Conservation (phyloP, 2,888 invertebrate genomes). For the Noctua comes region DNA sequence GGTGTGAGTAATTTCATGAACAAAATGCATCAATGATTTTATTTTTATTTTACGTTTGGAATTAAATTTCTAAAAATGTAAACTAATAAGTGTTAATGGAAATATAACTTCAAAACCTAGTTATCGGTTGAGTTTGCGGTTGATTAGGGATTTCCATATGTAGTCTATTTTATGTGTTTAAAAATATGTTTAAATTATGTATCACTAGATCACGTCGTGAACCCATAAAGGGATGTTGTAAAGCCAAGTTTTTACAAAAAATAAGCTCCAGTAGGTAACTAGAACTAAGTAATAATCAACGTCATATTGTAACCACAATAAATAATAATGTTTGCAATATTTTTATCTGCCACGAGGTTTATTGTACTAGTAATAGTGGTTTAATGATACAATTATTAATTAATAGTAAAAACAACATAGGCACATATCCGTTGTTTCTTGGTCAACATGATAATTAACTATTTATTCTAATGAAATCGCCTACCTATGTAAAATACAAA, state of each 20-base stretch:
- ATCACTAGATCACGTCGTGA: neutral
- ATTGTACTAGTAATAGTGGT: slow-evolving; percentile 3
- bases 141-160: neutral
- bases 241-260: neutral
- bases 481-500: neutral
- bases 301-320: slow-evolving; percentile 17
- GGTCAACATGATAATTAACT: slow-evolving; percentile 1
- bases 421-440: neutral
- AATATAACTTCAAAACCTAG: neutral
- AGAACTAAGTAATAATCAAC: neutral
- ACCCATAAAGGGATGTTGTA: neutral
- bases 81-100: neutral
- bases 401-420: slow-evolving; percentile 11
- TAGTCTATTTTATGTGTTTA: neutral
- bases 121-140: neutral
- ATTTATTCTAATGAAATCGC: neutral
- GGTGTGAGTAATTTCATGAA: neutral
- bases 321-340: slow-evolving; percentile 24
- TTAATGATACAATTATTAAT: slow-evolving; percentile 2
- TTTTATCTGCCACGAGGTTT: slow-evolving; percentile 17
- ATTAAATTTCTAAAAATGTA: neutral
- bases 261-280: neutral
- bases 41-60: neutral
- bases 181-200: neutral
- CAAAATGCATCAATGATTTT: neutral